Evolutionary conservation across 2,113 vertebrate species (phyloP).

Genomic region (Osmerus eperlanus): DNA sequence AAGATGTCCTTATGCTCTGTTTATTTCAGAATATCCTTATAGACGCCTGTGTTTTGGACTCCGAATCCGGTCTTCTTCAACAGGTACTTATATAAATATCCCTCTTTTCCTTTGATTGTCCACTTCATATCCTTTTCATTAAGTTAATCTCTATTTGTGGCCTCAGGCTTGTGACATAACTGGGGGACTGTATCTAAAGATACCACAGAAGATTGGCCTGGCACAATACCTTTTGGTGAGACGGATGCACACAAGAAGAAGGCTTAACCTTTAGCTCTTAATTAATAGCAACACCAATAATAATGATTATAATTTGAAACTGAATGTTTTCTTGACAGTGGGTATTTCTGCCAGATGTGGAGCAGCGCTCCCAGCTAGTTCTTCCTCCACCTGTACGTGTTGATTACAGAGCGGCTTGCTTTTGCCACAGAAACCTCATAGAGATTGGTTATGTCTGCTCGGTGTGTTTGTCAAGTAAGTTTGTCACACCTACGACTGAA

Average conservation of each 20-base stretch:
- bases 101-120: too few species aligned
- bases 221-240: conserved; percentile 94
- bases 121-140: not conserved
- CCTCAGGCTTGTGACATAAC: conserved; percentile 96
- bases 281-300: not conserved
- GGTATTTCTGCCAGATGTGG: conserved; percentile 93
- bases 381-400: conserved; percentile 89
- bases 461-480: conserved; percentile 94
- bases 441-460: conserved; percentile 98
- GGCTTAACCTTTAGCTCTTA: not conserved
- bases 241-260: not conserved
- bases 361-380: conserved; percentile 87
- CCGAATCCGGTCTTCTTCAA: conserved; percentile 93
- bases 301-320: not conserved
- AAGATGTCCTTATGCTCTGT: not conserved
- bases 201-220: conserved; percentile 87
- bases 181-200: conserved; percentile 90
- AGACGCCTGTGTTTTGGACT: conserved; percentile 91
- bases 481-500: not conserved
- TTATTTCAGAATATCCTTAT: conserved; percentile 85
- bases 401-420: conserved; percentile 95
- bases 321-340: conserved; percentile 73
- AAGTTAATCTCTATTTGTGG: conserved; percentile 18
- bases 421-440: conserved; percentile 97
- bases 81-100: conserved; percentile 73